phyloP scores from a whole-genome alignment of 2,797 vertebrate species.

The Choloepus didactylus region DNA sequence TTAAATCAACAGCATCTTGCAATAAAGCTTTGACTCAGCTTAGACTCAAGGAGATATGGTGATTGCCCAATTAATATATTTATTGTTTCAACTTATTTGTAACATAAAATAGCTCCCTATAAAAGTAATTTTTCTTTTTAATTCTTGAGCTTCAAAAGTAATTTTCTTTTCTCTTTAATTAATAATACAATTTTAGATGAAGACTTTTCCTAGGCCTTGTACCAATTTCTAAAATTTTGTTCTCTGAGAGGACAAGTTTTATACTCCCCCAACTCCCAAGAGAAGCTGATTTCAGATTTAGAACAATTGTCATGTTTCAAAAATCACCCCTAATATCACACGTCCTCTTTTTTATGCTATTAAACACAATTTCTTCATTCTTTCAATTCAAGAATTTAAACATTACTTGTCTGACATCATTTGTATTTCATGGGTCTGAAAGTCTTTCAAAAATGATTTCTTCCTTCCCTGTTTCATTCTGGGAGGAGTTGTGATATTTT shows the following conservation, averaged over 20 bases:
- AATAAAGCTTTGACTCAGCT: neutral
- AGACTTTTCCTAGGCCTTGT: slow-evolving; percentile 1
- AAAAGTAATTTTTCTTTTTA: neutral
- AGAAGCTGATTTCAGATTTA: slow-evolving; percentile 4
- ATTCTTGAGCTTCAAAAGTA: slow-evolving; percentile 24
- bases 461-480: slow-evolving; percentile 40
- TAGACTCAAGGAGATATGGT: neutral
- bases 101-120: neutral
- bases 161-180: slow-evolving; percentile 44
- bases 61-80: neutral
- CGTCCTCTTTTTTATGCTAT: slow-evolving; percentile 5
- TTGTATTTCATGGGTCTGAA: neutral
- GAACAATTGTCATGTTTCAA: slow-evolving; percentile 24
- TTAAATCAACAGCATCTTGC: neutral
- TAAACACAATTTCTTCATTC: neutral
- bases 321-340: slow-evolving; percentile 30
- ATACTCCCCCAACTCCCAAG: neutral
- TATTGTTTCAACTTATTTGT: neutral
- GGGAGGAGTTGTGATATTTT: slow-evolving; percentile 25
- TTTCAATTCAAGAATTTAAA: slow-evolving; percentile 58
- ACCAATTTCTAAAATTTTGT: slow-evolving; percentile 50
- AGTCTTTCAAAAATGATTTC: slow-evolving; percentile 39
- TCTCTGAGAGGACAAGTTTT: neutral
- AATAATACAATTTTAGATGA: slow-evolving; percentile 30
- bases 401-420: neutral